These are phyloP conservation scores for Cremastinae sp. DNA, from an alignment of 2,888 invertebrate genomes.

Conservation along the genomic window DNA sequence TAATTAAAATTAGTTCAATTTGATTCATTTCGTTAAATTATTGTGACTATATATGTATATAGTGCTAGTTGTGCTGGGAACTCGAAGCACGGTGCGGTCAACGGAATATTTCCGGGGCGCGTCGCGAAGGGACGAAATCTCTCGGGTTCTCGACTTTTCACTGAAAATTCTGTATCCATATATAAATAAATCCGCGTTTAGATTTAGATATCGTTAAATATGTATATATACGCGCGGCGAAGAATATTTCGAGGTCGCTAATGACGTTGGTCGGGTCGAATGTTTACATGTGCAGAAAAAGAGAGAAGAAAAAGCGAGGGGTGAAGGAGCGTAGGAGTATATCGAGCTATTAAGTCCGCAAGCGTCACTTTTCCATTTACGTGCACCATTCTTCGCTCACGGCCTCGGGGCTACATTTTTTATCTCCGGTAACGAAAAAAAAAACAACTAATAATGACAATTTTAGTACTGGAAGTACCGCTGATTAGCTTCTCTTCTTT, in stretches of 20 bases:
- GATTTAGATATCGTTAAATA: conserved; percentile 11
- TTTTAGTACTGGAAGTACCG: background rate
- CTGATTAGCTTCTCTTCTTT: no score
- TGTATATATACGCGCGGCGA: conserved; percentile 9
- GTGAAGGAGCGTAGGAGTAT: conserved; percentile 1
- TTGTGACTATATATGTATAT: no score
- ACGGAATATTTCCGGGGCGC: conserved; percentile 4
- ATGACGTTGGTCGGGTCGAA: conserved; percentile 51
- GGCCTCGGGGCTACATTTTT: background rate
- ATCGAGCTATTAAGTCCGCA: conserved; percentile 21
- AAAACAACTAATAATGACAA: conserved; percentile 29
- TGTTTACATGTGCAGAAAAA: conserved; percentile 31
- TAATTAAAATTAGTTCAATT: no score
- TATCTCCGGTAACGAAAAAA: conserved; percentile 4
- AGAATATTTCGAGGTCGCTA: conserved; percentile 43
- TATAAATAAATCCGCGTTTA: conserved; percentile 10
- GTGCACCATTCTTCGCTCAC: conserved; percentile 1
- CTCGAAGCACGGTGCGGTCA: conserved; percentile 5
- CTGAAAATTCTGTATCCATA: background rate
- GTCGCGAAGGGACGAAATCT: conserved; percentile 32
- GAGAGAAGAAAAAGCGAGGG: background rate
- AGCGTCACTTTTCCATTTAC: conserved; percentile 19
- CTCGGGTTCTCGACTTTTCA: conserved; percentile 4
- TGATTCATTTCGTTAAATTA: no score
- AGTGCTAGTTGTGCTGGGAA: no score